Percentiles rank a stretch among this genome's conserved stretches.
phyloP scores from a whole-genome alignment of 1,140 invertebrate genomes.

The Paraescarpia echinospica region DNA sequence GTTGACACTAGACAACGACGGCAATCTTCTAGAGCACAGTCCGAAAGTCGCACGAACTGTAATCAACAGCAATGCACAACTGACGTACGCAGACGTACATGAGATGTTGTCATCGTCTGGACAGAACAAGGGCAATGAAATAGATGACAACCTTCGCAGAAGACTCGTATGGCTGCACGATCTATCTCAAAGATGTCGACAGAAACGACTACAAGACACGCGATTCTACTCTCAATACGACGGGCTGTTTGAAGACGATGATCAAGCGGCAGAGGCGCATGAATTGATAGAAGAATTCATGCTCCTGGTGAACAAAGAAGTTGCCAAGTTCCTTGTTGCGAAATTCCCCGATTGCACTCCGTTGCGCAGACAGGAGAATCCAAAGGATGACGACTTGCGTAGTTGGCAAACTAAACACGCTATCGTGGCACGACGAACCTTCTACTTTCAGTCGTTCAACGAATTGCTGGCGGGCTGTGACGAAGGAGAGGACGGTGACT shows the following conservation, averaged over 20 bases:
- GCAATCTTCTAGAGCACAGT: background rate
- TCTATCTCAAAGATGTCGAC: slow-evolving; percentile 35
- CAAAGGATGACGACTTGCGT: slow-evolving; percentile 34
- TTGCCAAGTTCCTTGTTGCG: slow-evolving; percentile 40
- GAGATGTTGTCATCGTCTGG: background rate
- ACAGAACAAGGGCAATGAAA: background rate
- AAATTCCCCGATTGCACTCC: slow-evolving; percentile 40
- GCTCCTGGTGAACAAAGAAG: slow-evolving; percentile 43
- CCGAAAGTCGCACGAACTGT: background rate
- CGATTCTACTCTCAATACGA: slow-evolving; percentile 37
- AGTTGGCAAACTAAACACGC: slow-evolving; percentile 36
- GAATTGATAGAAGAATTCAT: slow-evolving; percentile 46
- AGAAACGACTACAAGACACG: slow-evolving; percentile 40
- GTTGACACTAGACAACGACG: slow-evolving; percentile 36
- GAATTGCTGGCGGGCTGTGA: background rate
- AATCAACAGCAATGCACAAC: background rate
- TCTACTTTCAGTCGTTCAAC: slow-evolving; percentile 7
- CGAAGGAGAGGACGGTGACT: background rate
- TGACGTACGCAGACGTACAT: background rate
- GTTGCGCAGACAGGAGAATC: slow-evolving; percentile 39
- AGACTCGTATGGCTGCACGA: slow-evolving; percentile 36
- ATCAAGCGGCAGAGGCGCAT: slow-evolving; percentile 39
- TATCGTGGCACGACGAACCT: slow-evolving; percentile 21
- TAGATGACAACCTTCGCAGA: background rate
- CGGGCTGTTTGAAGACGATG: slow-evolving; percentile 31